Conservation (phyloP, 2,888 invertebrate genomes). For the Dolichopus griseipennis region DNA sequence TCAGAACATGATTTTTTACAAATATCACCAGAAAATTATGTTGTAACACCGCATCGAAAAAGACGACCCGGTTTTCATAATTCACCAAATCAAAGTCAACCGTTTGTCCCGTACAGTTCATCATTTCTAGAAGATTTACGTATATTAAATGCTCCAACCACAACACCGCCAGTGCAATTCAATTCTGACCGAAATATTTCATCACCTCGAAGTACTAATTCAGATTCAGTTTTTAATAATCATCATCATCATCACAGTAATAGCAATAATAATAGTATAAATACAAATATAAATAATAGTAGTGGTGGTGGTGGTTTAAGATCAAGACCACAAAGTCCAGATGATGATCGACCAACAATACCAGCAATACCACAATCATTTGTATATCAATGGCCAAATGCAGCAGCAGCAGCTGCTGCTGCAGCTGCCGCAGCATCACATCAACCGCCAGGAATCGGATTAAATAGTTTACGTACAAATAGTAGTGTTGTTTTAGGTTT, state of each 20-base stretch:
- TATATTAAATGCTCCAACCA: constrained; percentile 55
- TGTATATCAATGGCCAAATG: constrained; percentile 42
- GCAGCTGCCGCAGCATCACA: constrained; percentile 31
- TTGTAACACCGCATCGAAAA: constrained; percentile 79
- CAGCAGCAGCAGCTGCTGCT: constrained; percentile 34
- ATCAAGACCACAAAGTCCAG: constrained; percentile 59
- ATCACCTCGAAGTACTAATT: constrained; percentile 33
- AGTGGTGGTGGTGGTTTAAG: constrained; percentile 19
- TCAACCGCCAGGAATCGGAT: constrained; percentile 30
- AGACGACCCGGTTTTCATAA: constrained; percentile 80
- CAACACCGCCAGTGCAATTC: constrained; percentile 62
- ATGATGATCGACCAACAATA: constrained; percentile 45
- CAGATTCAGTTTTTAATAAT: constrained; percentile 32
- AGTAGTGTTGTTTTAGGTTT: constrained; percentile 21
- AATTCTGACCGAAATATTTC: constrained; percentile 35
- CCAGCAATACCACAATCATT: constrained; percentile 48
- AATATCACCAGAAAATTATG: constrained; percentile 72
- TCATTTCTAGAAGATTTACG: constrained; percentile 65
- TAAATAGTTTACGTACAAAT: constrained; percentile 19
- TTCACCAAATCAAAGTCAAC: constrained; percentile 77
- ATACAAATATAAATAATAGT: constrained; percentile 18
- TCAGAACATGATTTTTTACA: constrained; percentile 63
- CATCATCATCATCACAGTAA: constrained; percentile 30
- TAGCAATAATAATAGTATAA: constrained; percentile 31
- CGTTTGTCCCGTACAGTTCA: constrained; percentile 73